These are phyloP conservation scores for Narcine bancroftii DNA, from an alignment of 2,113 vertebrate genomes.

Conservation along the genomic window DNA sequence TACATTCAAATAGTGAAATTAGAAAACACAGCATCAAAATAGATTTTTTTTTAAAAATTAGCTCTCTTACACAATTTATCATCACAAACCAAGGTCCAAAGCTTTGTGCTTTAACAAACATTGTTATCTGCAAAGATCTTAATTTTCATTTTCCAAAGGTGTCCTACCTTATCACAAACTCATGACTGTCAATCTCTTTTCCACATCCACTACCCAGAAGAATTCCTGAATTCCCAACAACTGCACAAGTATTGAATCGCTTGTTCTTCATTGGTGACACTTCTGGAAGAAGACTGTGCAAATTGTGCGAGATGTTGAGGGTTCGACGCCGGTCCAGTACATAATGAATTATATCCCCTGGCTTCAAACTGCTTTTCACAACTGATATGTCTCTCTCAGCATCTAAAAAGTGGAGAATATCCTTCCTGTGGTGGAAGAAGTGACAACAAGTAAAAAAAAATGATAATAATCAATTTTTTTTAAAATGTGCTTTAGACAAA, in stretches of 20 bases:
- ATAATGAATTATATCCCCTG: constrained; percentile 76
- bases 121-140: background rate
- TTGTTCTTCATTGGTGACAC: constrained; percentile 80
- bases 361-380: constrained; percentile 77
- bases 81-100: background rate
- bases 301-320: constrained; percentile 68
- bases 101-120: background rate
- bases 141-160: constrained; percentile 12
- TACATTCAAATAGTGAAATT: background rate
- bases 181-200: constrained; percentile 74
- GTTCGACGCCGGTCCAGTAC: constrained; percentile 74
- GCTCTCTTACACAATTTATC: background rate
- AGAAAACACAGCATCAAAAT: background rate
- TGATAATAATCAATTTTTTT: background rate
- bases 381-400: constrained; percentile 77
- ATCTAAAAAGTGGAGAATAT: constrained; percentile 75
- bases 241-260: constrained; percentile 72
- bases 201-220: constrained; percentile 73
- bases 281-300: constrained; percentile 75
- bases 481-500: background rate
- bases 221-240: constrained; percentile 79
- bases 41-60: background rate
- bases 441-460: background rate
- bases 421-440: constrained; percentile 58
- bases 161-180: constrained; percentile 76